Conservation (phyloP, 2,888 invertebrate species). For the Drosophila birchii region DNA sequence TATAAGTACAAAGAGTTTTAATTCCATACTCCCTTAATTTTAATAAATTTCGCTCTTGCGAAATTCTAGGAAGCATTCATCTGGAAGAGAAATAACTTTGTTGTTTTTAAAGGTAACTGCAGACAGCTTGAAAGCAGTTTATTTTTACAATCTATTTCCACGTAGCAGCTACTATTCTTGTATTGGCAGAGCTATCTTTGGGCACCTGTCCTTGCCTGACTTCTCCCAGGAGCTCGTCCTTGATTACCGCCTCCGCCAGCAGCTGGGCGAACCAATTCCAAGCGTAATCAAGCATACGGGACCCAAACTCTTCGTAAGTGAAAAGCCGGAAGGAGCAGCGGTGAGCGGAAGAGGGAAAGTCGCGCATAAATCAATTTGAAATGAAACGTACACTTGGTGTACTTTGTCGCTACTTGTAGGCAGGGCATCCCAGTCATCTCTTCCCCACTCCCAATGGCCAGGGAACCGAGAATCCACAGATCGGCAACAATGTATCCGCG, state of each 20-base stretch:
- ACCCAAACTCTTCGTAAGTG: conserved; percentile 25
- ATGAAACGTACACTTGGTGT: conserved; percentile 75
- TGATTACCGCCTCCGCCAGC: conserved; percentile 40
- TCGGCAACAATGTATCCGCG: conserved; percentile 67
- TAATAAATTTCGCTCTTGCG: background rate
- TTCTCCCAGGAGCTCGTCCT: conserved; percentile 2
- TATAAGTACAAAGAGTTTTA: no score
- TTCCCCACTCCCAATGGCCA: background rate
- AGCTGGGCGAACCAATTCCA: conserved; percentile 47
- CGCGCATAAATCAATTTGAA: conserved; percentile 77
- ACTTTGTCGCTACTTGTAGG: conserved; percentile 53
- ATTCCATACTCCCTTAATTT: background rate
- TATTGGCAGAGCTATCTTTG: conserved; percentile 17
- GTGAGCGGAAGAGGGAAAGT: conserved; percentile 18
- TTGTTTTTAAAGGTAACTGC: background rate
- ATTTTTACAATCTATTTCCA: background rate
- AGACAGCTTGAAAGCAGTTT: background rate
- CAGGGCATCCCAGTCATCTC: conserved; percentile 2
- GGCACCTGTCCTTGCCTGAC: conserved; percentile 28
- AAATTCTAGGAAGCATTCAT: background rate
- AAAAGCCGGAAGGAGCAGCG: background rate
- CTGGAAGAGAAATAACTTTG: background rate
- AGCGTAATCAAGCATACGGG: conserved; percentile 64
- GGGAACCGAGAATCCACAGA: conserved; percentile 19
- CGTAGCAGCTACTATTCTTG: conserved; percentile 15